Conservation (phyloP, 2,888 invertebrate genomes). For the Caenorhabditis panamensis region DNA sequence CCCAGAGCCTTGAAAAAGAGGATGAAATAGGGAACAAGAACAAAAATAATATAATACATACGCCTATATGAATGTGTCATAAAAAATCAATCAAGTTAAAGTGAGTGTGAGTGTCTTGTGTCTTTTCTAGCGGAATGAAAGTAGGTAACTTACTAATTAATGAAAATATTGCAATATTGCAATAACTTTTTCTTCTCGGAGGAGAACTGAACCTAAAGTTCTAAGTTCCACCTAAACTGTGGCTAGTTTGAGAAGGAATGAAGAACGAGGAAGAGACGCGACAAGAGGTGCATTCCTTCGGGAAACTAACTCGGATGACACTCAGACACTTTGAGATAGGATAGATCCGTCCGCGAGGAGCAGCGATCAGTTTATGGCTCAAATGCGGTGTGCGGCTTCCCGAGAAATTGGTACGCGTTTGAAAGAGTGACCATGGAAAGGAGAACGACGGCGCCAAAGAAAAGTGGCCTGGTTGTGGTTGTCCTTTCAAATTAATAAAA, state of each 20-base stretch:
- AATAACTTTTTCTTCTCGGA: no score
- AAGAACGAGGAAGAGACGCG: slow-evolving; percentile 21
- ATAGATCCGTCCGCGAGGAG: slow-evolving; percentile 8
- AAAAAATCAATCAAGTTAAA: slow-evolving; percentile 46
- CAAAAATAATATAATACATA: neutral
- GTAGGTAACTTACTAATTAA: slow-evolving; percentile 14
- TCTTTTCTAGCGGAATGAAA: neutral
- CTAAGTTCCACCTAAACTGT: no score
- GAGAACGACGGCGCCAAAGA: neutral
- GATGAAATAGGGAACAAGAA: neutral
- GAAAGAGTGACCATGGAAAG: neutral
- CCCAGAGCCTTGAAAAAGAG: slow-evolving; percentile 56
- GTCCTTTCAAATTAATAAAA: slow-evolving; percentile 12
- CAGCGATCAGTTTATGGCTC: slow-evolving; percentile 41
- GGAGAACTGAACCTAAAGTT: no score
- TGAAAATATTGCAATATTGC: no score
- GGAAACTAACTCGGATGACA: slow-evolving; percentile 33
- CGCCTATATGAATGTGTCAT: slow-evolving; percentile 14
- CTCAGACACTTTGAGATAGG: slow-evolving; percentile 31
- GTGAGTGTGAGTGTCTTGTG: slow-evolving; percentile 4
- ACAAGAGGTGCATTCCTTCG: slow-evolving; percentile 43
- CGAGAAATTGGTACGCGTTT: slow-evolving; percentile 8
- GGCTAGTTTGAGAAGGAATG: slow-evolving; percentile 19
- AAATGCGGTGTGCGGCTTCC: slow-evolving; percentile 6
- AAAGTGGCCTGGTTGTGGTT: neutral